Evolutionary conservation across 2,113 vertebrate genomes (phyloP).

Genomic region (Fregetta grallaria): DNA sequence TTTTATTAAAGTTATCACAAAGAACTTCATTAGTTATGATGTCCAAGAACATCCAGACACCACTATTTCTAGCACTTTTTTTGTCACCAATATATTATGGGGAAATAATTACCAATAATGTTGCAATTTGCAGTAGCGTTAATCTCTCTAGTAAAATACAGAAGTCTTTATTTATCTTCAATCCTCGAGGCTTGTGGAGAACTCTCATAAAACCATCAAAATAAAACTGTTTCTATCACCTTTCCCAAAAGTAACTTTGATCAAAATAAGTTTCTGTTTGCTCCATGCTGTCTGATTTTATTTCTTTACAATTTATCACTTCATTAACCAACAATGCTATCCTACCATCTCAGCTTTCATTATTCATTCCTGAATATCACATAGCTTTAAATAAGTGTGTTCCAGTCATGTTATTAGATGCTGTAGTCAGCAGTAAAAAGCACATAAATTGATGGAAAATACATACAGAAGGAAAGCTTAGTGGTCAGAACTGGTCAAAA

Average conservation of each 20-base stretch:
- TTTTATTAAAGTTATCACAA: not conserved
- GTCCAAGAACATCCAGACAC: not conserved
- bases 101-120: not conserved
- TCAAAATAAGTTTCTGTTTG: not conserved
- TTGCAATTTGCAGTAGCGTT: not conserved
- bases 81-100: not conserved
- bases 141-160: not conserved
- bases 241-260: not conserved
- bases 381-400: not conserved
- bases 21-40: not conserved
- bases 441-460: not conserved
- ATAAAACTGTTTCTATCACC: not conserved
- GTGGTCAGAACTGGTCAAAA: not conserved
- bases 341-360: not conserved
- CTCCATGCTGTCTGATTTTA: not conserved
- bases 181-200: not conserved
- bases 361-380: not conserved
- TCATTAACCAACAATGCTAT: not conserved
- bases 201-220: not conserved
- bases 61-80: not conserved
- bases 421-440: not conserved
- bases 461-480: not conserved
- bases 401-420: not conserved
- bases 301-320: not conserved
- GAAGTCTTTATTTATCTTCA: not conserved